Evolutionary conservation across 1,140 invertebrate genomes (phyloP).

Genomic region (Drosophila varians): DNA sequence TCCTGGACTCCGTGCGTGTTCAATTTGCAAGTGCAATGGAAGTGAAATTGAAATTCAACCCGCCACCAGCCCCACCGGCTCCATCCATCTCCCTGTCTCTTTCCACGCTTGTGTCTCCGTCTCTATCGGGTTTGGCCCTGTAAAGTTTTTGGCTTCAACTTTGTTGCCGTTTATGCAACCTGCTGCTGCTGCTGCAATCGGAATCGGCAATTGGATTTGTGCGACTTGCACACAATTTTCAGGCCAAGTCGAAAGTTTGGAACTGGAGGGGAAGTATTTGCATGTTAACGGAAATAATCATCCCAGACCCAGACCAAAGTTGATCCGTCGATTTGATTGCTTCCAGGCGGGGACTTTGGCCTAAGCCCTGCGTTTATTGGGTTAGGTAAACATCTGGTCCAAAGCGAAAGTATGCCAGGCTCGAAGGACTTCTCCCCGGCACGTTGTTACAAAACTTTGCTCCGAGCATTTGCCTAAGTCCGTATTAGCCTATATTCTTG

Average conservation of each 20-base stretch:
- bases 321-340: conserved; percentile 15
- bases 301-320: conserved; percentile 10
- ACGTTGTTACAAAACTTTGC: conserved; percentile 20
- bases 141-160: conserved; percentile 28
- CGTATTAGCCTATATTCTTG: conserved; percentile 40
- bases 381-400: conserved; percentile 19
- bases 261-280: neutral
- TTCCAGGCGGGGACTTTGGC: neutral
- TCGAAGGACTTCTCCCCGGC: conserved; percentile 20
- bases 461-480: conserved; percentile 46
- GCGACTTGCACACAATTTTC: conserved; percentile 28
- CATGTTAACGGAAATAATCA: conserved; percentile 12
- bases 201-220: conserved; percentile 56
- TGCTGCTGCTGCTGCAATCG: conserved; percentile 6
- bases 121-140: neutral
- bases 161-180: conserved; percentile 45
- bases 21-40: conserved; percentile 53
- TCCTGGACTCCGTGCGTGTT: conserved; percentile 45
- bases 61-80: conserved; percentile 16
- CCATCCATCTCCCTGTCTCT: neutral
- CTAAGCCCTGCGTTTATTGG: neutral
- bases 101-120: neutral
- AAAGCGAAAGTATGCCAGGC: conserved; percentile 18
- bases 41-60: conserved; percentile 64
- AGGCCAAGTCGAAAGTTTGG: conserved; percentile 30